A percentile compares a stretch with the other conserved stretches of the same genome.
Evolutionary conservation across 1,140 invertebrate genomes (phyloP).

Genomic region (Psilanteris sp.): DNA sequence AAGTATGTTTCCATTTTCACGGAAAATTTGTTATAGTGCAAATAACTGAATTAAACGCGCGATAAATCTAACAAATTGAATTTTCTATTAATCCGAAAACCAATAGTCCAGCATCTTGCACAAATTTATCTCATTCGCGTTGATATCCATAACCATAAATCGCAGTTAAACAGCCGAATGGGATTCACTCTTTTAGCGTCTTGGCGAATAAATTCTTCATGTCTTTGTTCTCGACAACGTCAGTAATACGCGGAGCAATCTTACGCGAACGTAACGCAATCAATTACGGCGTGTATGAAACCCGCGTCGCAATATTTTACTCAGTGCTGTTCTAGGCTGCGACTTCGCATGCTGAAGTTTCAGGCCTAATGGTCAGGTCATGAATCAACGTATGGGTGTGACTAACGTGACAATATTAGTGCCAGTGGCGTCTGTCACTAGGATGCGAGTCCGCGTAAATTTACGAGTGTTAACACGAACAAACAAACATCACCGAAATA

Average conservation of each 20-base stretch:
- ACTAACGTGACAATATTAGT: conserved; percentile 59
- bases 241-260: conserved; percentile 37
- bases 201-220: conserved; percentile 24
- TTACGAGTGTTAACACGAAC: conserved; percentile 9
- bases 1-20: no score
- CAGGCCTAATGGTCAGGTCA: conserved; percentile 35
- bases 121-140: conserved; percentile 31
- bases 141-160: conserved; percentile 41
- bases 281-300: conserved; percentile 41
- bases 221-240: conserved; percentile 42
- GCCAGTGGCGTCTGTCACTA: conserved; percentile 41
- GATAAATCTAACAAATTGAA: no score
- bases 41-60: no score
- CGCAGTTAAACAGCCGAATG: conserved; percentile 24
- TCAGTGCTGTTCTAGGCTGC: conserved; percentile 22
- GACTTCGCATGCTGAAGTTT: conserved; percentile 17
- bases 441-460: conserved; percentile 31
- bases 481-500: no score
- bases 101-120: neutral
- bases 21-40: no score
- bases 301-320: conserved; percentile 47
- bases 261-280: conserved; percentile 36
- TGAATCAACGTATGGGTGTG: conserved; percentile 60
- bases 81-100: no score
- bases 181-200: conserved; percentile 4